Base-by-base conservation (phyloP, 2,888 invertebrate species). In the Lottia scabra region DNA sequence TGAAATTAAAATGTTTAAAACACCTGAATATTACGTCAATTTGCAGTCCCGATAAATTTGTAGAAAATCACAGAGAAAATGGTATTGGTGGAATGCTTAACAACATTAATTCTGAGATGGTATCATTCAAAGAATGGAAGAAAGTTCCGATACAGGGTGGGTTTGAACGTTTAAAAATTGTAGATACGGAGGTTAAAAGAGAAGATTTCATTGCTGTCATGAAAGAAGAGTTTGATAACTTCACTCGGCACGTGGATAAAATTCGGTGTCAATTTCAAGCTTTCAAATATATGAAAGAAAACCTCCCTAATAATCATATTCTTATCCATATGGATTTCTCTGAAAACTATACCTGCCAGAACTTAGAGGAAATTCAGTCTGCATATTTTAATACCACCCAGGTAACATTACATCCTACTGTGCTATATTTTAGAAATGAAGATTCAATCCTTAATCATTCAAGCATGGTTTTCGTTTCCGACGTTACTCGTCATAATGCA, bases 321-420 rank as follows among this genome's bases (percentile, higher is more conserved):
- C 46, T 76, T 15, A 63, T 78, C 1, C 78, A 78, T 44, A 74
- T 78, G 76, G 76, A 78, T 63, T 77, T 78, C 56, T 72, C 72
- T 2, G 76, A 76, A 65, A 76, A 74, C 30, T 71, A 75, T 62
- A 70, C 48, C 16, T 75, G 74, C 27, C 63, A 71, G 56, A 19
- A 26, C 2, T 43, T 67, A 13, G 75, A 76, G 6, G 74, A 76
- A 75, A 75, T 75, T 13, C 75, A 76, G 46, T 64, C 56, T 8
- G 76, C 76, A 6, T 75, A 76, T 63, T 76, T 75, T 70, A 70
- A 63, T 27, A 23, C 46, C 38, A 46, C 44, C 15, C 26, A 27
- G 46, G 73, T 63, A 5, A 76, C 72, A 23, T 26, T 76, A 13
- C 72, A 75, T 68, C 75, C 72, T 1, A 67, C 63, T 15, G 69